These are phyloP conservation scores for Drosophila koepferae DNA, from an alignment of 2,888 invertebrate species.

Conservation along the genomic window DNA sequence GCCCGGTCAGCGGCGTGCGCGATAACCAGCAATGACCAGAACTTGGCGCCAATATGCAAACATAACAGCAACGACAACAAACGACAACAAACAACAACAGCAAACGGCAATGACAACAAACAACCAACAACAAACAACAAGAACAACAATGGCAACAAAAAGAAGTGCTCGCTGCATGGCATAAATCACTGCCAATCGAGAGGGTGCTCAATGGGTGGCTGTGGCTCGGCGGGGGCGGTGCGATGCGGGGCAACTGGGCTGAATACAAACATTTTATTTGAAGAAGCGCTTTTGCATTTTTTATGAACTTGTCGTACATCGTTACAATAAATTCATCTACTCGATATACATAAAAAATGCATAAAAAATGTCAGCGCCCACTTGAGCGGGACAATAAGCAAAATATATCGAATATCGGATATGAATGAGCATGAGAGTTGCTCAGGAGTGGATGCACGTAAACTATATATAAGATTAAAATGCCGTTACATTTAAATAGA, in stretches of 20 bases:
- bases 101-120: constrained; percentile 19
- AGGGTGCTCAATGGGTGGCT: constrained; percentile 5
- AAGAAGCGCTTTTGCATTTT: constrained; percentile 75
- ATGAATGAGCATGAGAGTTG: too few species aligned
- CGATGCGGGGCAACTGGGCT: background rate
- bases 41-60: constrained; percentile 56
- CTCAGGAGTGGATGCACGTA: background rate
- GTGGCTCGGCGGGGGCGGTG: constrained; percentile 1
- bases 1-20: constrained; percentile 62
- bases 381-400: background rate
- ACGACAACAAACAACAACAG: constrained; percentile 7
- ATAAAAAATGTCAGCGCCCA: constrained; percentile 54
- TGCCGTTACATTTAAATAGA: background rate
- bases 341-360: constrained; percentile 74
- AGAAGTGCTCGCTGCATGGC: constrained; percentile 62
- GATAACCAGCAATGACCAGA: constrained; percentile 47
- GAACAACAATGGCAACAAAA: constrained; percentile 41
- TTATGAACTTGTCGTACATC: constrained; percentile 77
- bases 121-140: constrained; percentile 10
- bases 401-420: constrained; percentile 2
- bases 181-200: constrained; percentile 59
- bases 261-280: constrained; percentile 65
- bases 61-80: constrained; percentile 37
- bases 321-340: constrained; percentile 58
- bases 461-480: background rate